phyloP scores from a whole-genome alignment of 2,888 invertebrate species.

The Calameuta filiformis region DNA sequence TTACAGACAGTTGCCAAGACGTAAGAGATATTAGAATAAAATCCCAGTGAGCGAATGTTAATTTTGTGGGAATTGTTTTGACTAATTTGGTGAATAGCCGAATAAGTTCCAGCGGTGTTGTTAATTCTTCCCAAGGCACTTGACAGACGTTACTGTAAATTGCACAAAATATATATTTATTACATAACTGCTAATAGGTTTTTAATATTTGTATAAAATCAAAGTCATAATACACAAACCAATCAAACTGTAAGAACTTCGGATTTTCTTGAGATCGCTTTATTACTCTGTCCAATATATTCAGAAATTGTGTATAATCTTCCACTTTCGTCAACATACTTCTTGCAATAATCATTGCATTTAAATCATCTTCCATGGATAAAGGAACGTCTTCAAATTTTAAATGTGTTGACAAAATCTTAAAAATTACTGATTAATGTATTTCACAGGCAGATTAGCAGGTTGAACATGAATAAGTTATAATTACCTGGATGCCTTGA shows the following conservation, averaged over 20 bases:
- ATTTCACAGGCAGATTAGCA: neutral
- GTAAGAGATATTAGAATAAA: constrained; percentile 77
- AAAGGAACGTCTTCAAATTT: constrained; percentile 28
- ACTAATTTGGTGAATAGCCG: constrained; percentile 47
- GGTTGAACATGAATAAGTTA: neutral
- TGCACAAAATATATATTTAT: neutral
- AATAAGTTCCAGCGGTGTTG: constrained; percentile 51
- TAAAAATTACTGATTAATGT: constrained; percentile 14
- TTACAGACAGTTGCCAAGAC: constrained; percentile 73
- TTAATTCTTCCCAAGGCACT: constrained; percentile 45
- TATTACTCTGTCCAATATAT: constrained; percentile 43
- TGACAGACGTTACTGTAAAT: constrained; percentile 42
- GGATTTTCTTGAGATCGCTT: constrained; percentile 39
- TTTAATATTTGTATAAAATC: constrained; percentile 8
- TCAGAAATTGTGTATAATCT: constrained; percentile 22
- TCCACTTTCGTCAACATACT: constrained; percentile 30
- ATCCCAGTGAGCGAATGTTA: constrained; percentile 76
- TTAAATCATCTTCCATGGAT: constrained; percentile 32
- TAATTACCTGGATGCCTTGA: constrained; percentile 36
- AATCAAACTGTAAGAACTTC: constrained; percentile 39
- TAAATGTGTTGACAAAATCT: constrained; percentile 41
- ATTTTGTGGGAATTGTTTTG: constrained; percentile 37
- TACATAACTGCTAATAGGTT: constrained; percentile 1
- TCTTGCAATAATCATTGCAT: constrained; percentile 42
- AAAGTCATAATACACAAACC: constrained; percentile 30